Percentiles rank a stretch among this genome's conserved stretches.
These are phyloP conservation scores for Margaritifera margaritifera DNA, from an alignment of 2,888 invertebrate species.

Conservation along the genomic window DNA sequence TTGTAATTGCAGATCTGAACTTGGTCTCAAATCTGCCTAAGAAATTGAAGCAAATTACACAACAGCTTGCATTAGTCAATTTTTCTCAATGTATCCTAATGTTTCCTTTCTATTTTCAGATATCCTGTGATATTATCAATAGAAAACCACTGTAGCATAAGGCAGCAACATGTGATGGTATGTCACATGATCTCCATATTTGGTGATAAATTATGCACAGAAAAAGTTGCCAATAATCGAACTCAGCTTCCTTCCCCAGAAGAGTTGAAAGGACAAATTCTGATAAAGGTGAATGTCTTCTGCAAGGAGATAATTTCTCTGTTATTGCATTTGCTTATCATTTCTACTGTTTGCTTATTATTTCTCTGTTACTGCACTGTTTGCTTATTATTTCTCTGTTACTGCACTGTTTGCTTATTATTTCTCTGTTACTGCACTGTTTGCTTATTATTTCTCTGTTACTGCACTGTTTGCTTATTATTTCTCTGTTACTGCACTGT, in stretches of 20 bases:
- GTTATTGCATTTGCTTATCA: not conserved
- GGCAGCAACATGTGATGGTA: slow-evolving; percentile 73
- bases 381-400: not conserved
- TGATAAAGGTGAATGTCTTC: slow-evolving; percentile 67
- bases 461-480: not conserved
- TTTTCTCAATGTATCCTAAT: slow-evolving; percentile 24
- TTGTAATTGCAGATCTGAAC: no score
- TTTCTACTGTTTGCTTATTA: not conserved
- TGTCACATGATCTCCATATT: slow-evolving; percentile 67
- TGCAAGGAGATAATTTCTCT: no score
- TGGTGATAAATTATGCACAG: slow-evolving; percentile 66
- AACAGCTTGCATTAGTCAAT: no score
- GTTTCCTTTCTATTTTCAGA: slow-evolving; percentile 57
- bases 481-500: not conserved
- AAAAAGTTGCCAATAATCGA: slow-evolving; percentile 47
- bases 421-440: no score
- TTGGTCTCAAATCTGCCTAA: no score
- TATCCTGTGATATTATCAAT: slow-evolving; percentile 76
- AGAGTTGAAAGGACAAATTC: slow-evolving; percentile 68
- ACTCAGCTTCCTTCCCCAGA: slow-evolving; percentile 69
- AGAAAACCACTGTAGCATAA: slow-evolving; percentile 74
- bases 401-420: not conserved
- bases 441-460: not conserved
- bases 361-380: not conserved
- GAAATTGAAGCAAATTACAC: no score